Evolutionary conservation across 2,888 invertebrate species (phyloP), one percentile per base, ranked within the genome.

Genomic region (Urechis unicinctus): DNA sequence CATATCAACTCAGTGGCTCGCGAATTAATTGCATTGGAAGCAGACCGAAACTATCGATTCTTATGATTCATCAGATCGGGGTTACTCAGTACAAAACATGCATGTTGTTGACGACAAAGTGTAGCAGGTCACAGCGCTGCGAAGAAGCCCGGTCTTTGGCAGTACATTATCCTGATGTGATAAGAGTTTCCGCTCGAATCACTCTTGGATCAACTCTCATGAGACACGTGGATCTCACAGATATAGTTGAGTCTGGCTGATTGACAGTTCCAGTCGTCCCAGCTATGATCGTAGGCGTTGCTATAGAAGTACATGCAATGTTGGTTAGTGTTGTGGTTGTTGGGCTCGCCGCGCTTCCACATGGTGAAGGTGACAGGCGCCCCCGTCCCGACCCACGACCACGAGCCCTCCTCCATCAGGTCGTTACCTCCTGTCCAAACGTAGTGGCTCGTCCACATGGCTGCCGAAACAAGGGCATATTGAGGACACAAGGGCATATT

Each of bases 181-280:
- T n/a, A n/a, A n/a, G n/a, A n/a, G n/a, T n/a, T n/a, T n/a, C n/a
- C n/a, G n/a, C n/a, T n/a, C n/a, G n/a, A n/a, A n/a, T n/a, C n/a
- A n/a, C n/a, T n/a, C n/a, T n/a, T n/a, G n/a, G n/a, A n/a, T n/a
- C n/a, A n/a, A n/a, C n/a, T n/a, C n/a, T n/a, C n/a, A n/a, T n/a
- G n/a, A n/a, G n/a, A n/a, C n/a, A n/a, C n/a, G n/a, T 13, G 25
- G 31, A 57, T 51, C 30, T 57, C 57, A 41, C 57, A 57, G 21
- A 57, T 54, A 51, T 29, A 57, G 54, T 57, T 57, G 42, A 57
- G 44, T 26, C 54, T 45, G n/a, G 57, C 57, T 2, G 50, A 53
- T 21, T 54, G 50, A 31, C 57, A 57, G 43, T 50, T 45, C 57
- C 57, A 57, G 50, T 54, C 57, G 47, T 57, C 57, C 57, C 57